Percentiles rank a stretch among this genome's conserved stretches.
These are phyloP conservation scores for Lucilia sericata DNA, from an alignment of 1,140 invertebrate genomes.

Conservation along the genomic window DNA sequence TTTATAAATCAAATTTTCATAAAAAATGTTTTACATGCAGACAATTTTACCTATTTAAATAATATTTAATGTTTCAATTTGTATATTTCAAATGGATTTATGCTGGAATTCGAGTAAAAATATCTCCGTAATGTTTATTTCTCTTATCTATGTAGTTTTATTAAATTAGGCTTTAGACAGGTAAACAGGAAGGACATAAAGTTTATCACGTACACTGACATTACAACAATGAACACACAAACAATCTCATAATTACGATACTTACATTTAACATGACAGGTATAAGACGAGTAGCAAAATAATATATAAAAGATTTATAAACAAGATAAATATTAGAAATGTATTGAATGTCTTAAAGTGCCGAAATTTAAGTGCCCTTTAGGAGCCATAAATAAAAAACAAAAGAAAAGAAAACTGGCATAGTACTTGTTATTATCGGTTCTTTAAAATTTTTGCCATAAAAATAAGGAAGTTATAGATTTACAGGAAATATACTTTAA, in stretches of 20 bases:
- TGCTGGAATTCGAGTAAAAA: background rate
- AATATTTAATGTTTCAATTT: too few relatives aligned
- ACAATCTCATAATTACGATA: background rate
- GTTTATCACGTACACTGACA: background rate
- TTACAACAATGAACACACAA: background rate
- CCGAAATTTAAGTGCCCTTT: background rate
- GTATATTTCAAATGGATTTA: too few relatives aligned
- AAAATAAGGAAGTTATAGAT: background rate
- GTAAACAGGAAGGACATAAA: background rate
- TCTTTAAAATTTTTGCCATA: background rate
- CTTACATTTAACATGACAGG: background rate
- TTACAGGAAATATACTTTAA: background rate
- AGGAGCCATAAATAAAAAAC: too few relatives aligned
- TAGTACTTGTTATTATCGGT: background rate
- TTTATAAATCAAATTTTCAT: too few relatives aligned
- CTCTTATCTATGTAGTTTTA: background rate
- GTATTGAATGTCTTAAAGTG: background rate
- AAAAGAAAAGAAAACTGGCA: too few relatives aligned
- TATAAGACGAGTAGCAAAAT: background rate
- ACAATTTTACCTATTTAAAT: too few relatives aligned
- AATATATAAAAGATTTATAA: background rate
- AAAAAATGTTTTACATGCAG: too few relatives aligned
- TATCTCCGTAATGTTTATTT: background rate
- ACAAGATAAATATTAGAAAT: slow-evolving; percentile 6
- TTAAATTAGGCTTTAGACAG: background rate